These are phyloP conservation scores for Panagrolaimus sp. DNA, from an alignment of 1,140 invertebrate genomes.

Conservation along the genomic window DNA sequence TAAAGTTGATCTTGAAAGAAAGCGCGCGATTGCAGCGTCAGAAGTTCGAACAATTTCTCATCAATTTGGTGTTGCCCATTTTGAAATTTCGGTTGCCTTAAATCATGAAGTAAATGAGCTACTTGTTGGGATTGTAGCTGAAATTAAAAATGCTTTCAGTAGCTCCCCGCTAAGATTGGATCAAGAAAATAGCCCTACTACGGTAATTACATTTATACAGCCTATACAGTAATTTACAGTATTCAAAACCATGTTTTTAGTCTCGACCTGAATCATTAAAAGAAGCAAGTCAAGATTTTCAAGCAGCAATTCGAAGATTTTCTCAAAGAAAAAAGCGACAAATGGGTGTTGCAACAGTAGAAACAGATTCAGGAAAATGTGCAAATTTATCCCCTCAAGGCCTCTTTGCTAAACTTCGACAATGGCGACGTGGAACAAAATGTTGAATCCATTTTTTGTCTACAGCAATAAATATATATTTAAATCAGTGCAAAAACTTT, in stretches of 20 bases:
- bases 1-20: slow-evolving; percentile 84
- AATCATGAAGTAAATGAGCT: slow-evolving; percentile 76
- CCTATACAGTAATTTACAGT: too few relatives aligned
- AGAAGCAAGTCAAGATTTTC: slow-evolving; percentile 39
- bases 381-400: slow-evolving; percentile 41
- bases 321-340: slow-evolving; percentile 56
- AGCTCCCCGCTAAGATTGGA: neutral
- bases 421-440: slow-evolving; percentile 41
- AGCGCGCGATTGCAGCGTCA: slow-evolving; percentile 74
- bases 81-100: slow-evolving; percentile 73
- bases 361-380: slow-evolving; percentile 43
- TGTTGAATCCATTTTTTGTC: neutral
- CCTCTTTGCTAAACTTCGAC: slow-evolving; percentile 42
- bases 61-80: slow-evolving; percentile 69
- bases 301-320: slow-evolving; percentile 53
- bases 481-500: too few relatives aligned
- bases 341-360: slow-evolving; percentile 35
- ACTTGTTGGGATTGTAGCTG: slow-evolving; percentile 70
- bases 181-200: slow-evolving; percentile 11
- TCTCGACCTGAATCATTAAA: slow-evolving; percentile 1
- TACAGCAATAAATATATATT: too few relatives aligned
- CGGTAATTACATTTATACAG: neutral
- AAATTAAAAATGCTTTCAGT: slow-evolving; percentile 58
- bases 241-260: slow-evolving; percentile 5
- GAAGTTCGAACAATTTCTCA: slow-evolving; percentile 60